Evolutionary conservation across 2,113 vertebrate species (phyloP), one percentile per base, ranked within the genome.

Genomic region (Pelecanus crispus): DNA sequence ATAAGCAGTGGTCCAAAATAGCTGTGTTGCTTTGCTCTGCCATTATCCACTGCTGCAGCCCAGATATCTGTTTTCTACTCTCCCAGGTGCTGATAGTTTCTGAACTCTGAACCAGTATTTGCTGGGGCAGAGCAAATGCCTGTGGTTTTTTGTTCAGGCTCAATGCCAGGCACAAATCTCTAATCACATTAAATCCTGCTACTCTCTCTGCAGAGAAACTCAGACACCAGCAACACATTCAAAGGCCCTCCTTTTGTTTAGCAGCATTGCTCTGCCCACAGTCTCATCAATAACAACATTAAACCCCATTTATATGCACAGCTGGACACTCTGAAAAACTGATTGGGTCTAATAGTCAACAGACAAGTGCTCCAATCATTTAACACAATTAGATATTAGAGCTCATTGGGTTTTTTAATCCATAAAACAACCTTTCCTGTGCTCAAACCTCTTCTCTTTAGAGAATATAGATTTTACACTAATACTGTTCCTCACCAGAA

Each of bases 221-320:
- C 65, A 50, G 73, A 59, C 21, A 36, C 9, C 47, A 82, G 58
- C 34, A 42, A 44, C 40, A 26, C 17, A 50, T 89, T 78, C 66
- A 87, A 59, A 82, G 61, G 62, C 16, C 12, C 34, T 75, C 26
- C 24, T 81, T 96, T 81, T 80, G 59, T 72, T 88, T 65, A 81
- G 56, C 61, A 81, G 63, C 52, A 29, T 44, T 72, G 20, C 31
- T 88, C 44, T 90, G 52, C 68, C 73, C 40, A 32, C 28, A 81
- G 34, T 56, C 80, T 96, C 70, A 89, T 91, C 72, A 86, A 65
- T 80, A 89, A 80, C 49, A 89, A 75, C 45, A 61, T 75, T 79
- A 89, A 92, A 87, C 28, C 17, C 58, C 17, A 55, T 94, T 94
- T 91, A 61, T 89, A 92, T 65, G 44, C 95, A 89, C 88, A 95